These are phyloP conservation scores for Ischnus inquisitorius DNA, from an alignment of 2,888 invertebrate species.

Conservation along the genomic window DNA sequence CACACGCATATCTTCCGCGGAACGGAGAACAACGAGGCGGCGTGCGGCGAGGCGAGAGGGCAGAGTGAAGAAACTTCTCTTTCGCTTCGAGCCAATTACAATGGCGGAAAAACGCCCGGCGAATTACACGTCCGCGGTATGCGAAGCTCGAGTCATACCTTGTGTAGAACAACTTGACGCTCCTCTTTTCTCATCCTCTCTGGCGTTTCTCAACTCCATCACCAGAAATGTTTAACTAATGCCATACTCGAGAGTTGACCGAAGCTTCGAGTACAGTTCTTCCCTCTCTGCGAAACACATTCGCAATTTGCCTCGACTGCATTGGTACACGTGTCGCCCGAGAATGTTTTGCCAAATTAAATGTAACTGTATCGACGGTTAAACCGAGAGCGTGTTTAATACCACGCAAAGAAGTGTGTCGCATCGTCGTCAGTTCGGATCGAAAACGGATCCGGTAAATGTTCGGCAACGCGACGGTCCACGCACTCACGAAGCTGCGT, in stretches of 20 bases:
- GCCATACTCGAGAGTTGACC: background rate
- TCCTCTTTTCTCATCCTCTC: conserved; percentile 23
- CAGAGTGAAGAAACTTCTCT: background rate
- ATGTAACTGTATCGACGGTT: conserved; percentile 51
- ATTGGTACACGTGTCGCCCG: background rate
- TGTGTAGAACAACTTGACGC: background rate
- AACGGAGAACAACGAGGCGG: conserved; percentile 28
- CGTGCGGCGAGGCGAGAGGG: conserved; percentile 4
- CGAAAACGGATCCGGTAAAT: conserved; percentile 27
- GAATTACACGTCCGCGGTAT: conserved; percentile 77
- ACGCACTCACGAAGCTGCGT: background rate
- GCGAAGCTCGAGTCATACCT: conserved; percentile 51
- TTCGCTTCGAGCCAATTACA: conserved; percentile 71
- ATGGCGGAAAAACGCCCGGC: conserved; percentile 76
- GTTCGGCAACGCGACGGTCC: background rate
- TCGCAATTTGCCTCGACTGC: background rate
- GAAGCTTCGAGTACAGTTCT: background rate
- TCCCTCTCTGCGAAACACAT: background rate
- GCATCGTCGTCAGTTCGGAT: conserved; percentile 45
- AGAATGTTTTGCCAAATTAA: conserved; percentile 46
- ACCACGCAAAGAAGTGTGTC: conserved; percentile 58
- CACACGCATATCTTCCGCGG: conserved; percentile 53
- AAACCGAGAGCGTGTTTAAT: conserved; percentile 17
- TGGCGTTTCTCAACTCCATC: background rate
- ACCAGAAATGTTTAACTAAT: conserved; percentile 3